Percentiles rank a stretch among this genome's conserved stretches.
These are phyloP conservation scores for Lampris incognitus DNA, from an alignment of 2,113 vertebrate species.

Conservation along the genomic window DNA sequence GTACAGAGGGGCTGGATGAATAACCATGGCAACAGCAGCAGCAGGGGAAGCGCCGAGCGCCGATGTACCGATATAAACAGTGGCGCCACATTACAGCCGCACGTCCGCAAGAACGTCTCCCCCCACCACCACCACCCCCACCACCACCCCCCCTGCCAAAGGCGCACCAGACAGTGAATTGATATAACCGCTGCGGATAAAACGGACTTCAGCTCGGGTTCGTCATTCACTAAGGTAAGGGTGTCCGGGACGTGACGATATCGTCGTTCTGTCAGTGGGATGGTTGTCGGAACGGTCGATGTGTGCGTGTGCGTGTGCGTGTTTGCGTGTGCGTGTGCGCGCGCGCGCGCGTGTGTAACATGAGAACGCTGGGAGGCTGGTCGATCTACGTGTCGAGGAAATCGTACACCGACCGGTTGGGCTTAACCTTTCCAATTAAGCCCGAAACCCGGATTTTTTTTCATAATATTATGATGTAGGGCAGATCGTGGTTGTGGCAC, in stretches of 20 bases:
- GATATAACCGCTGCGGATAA: constrained; percentile 48
- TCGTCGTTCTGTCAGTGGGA: constrained; percentile 17
- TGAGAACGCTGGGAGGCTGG: not conserved
- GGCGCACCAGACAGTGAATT: too few species aligned
- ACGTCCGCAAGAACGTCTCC: constrained; percentile 44
- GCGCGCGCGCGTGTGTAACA: constrained; percentile 6
- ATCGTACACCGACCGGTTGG: too few species aligned
- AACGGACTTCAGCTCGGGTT: constrained; percentile 45
- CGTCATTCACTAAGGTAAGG: constrained; percentile 76
- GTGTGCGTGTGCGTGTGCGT: not conserved
- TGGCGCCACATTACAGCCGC: constrained; percentile 43
- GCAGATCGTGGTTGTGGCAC: too few species aligned
- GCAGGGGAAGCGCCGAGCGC: constrained; percentile 63
- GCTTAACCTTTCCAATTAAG: too few species aligned
- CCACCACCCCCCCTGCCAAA: too few species aligned
- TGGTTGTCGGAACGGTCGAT: not conserved
- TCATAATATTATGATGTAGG: too few species aligned
- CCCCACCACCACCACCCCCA: too few species aligned
- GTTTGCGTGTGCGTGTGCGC: too few species aligned
- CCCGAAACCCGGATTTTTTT: too few species aligned
- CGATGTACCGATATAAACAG: constrained; percentile 69
- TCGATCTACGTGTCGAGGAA: not conserved
- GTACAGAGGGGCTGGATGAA: constrained; percentile 79
- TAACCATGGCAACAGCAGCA: constrained; percentile 88
- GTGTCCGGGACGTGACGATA: constrained; percentile 36